Base-by-base conservation (phyloP, 1,140 invertebrate species). In the Dendrolimus kikuchii region DNA sequence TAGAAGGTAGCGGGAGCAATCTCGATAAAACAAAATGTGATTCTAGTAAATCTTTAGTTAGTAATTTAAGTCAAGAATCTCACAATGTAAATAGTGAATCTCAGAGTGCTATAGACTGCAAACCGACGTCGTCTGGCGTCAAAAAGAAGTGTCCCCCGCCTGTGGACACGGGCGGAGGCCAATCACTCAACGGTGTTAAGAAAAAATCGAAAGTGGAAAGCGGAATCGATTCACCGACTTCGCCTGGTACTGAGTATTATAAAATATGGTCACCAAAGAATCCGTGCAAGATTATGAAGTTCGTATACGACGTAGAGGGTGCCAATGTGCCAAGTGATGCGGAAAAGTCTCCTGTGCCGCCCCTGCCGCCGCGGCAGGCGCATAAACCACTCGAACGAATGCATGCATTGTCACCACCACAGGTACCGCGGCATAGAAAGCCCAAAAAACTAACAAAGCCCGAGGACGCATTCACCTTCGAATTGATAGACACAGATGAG, bases 401-500 rank as follows among this genome's bases (percentile, higher is more conserved):
- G 54, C 90, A 91, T 62, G 91, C 91, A 59, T 74, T 88, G 48
- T 81, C 86, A 52, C 86, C 87, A n/a, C 85, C 86, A 7, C 79
- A 81, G 53, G 86, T 88, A 51, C 89, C 90, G 42, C 82, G 91
- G 57, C 89, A 91, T 74, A 84, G 89, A 57, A 90, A 90, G 73
- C 90, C 90, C 54, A 90, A 89, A 76, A 87, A 88, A 68, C 71
- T 84, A 63, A 86, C 73, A 51, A 91, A 90, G 59, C 87, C 87
- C 4, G 93, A 94, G 85, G 93, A 93, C 73, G 90, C 91, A 51
- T 94, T 94, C 74, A 91, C 90, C 56, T 94, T 94, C 77, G 93
- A 94, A 78, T 90, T 94, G 44, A 93, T 94, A 51, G 93, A 94
- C 67, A 93, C 92, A 23, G 93, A 94, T 71, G 93, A 88, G 73